These are phyloP conservation scores for Popillia japonica DNA, from an alignment of 1,140 invertebrate genomes.

Conservation along the genomic window DNA sequence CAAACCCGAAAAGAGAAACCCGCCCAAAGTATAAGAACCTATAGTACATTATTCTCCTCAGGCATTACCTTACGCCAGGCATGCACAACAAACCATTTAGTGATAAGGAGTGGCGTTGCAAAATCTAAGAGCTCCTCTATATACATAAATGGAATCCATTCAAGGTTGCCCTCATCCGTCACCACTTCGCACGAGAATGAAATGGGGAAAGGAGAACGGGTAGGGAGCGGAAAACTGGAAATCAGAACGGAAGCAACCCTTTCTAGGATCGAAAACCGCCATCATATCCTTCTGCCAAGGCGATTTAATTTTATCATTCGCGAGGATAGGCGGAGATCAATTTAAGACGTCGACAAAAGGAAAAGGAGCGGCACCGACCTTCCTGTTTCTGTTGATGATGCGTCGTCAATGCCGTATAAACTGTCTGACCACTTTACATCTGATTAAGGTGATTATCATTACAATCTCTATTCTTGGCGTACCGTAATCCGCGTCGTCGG, in stretches of 20 bases:
- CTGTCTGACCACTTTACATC: slow-evolving; percentile 5
- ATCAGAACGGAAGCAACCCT: slow-evolving; percentile 19
- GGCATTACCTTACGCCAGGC: neutral
- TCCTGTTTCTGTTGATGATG: neutral
- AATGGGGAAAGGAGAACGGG: neutral
- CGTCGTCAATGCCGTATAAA: neutral
- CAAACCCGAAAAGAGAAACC: neutral
- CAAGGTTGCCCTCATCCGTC: slow-evolving; percentile 10
- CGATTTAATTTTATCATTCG: slow-evolving; percentile 23
- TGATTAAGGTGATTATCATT: slow-evolving; percentile 23
- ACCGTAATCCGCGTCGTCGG: neutral
- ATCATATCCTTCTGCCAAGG: neutral
- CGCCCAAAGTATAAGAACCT: neutral
- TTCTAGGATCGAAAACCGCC: slow-evolving; percentile 18
- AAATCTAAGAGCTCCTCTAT: neutral
- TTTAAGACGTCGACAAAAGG: neutral
- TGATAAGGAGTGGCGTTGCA: slow-evolving; percentile 10
- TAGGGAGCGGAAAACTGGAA: neutral
- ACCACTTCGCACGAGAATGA: neutral
- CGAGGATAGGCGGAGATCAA: neutral
- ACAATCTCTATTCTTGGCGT: neutral
- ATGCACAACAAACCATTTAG: slow-evolving; percentile 9
- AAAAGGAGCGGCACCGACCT: neutral
- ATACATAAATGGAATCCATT: slow-evolving; percentile 22
- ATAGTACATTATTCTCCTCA: neutral